phyloP scores from a whole-genome alignment of 1,140 invertebrate genomes.

The Antheraea pernyi region DNA sequence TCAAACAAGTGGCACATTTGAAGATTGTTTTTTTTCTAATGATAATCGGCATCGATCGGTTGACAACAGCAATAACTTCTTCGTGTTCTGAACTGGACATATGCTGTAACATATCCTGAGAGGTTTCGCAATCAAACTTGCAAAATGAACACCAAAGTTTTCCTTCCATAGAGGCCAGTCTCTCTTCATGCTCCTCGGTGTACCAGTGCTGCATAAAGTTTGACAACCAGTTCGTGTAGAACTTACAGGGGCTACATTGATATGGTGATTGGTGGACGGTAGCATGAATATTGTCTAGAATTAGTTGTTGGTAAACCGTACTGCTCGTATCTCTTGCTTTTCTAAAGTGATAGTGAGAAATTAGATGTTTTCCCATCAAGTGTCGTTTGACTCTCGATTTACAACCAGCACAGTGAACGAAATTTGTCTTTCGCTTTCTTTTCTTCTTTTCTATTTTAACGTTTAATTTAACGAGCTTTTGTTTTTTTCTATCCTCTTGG shows the following conservation, averaged over 20 bases:
- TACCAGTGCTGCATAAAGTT: conserved; percentile 88
- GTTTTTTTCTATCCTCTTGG: conserved; percentile 42
- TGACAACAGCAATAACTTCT: conserved; percentile 86
- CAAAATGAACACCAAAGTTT: conserved; percentile 88
- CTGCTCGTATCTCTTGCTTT: conserved; percentile 80
- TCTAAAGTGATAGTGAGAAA: conserved; percentile 90
- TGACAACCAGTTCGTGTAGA: conserved; percentile 89
- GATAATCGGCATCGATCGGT: conserved; percentile 89
- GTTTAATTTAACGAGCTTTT: conserved; percentile 23
- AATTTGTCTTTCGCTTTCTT: conserved; percentile 80
- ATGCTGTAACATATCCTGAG: conserved; percentile 85
- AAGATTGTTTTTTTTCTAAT: conserved; percentile 84
- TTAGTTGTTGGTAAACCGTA: conserved; percentile 79
- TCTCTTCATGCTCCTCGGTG: conserved; percentile 81
- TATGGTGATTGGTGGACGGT: conserved; percentile 90
- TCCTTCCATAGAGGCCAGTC: conserved; percentile 78
- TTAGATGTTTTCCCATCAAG: conserved; percentile 90
- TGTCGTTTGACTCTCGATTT: conserved; percentile 82
- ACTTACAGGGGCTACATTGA: conserved; percentile 90
- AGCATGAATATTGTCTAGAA: conserved; percentile 87
- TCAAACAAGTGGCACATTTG: conserved; percentile 81
- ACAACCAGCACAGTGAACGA: conserved; percentile 85
- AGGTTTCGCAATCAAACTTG: conserved; percentile 84
- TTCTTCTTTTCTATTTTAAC: conserved; percentile 62
- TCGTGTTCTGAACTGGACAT: conserved; percentile 83